Evolutionary conservation across 2,797 vertebrate genomes (phyloP), one percentile per base, ranked within the genome.

Genomic region (Podarcis siculus): DNA sequence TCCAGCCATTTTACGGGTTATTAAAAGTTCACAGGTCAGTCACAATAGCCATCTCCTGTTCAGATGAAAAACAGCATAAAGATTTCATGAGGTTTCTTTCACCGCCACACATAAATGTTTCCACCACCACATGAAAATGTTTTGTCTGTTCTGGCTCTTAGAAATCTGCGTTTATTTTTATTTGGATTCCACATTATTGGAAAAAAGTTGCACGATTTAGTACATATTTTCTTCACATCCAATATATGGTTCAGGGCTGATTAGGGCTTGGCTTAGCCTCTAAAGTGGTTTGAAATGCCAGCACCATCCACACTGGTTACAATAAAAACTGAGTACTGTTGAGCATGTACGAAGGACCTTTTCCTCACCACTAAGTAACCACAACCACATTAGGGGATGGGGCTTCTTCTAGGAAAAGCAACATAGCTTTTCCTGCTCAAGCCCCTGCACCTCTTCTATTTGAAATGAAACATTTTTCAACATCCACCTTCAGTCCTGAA

Each of bases 111-210:
- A 15, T 55, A 55, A 55, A 55, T 55, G 49, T 55, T 55, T 55
- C 4, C 49, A 55, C 49, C 49, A 35, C 71, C 30, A 37, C 35
- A 39, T 76, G 35, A 7, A 35, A 35, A 76, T 10, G 35, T 12
- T 25, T 9, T 27, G 2, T 0, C 15, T 6, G 64, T 58, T 49
- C 27, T 69, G 67, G 67, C 67, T 30, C 67, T 69, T 69, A 69
- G 12, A 25, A 82, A 23, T 17, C 23, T 55, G 49, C 13, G 0
- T 55, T 55, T 55, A 55, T 55, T 55, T 55, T 55, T 55, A 55
- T 55, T 37, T n/a, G 37, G 21, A 64, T 13, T 75, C 0, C 1
- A 3, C 45, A 25, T 61, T 10, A 71, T 0, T 4, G 75, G 76
- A 79, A 81, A 10, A 42, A 75, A 88, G 90, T 0, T 67, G 37